Base-by-base conservation (phyloP, 1,140 invertebrate genomes). In the Sarcophaga bullata region DNA sequence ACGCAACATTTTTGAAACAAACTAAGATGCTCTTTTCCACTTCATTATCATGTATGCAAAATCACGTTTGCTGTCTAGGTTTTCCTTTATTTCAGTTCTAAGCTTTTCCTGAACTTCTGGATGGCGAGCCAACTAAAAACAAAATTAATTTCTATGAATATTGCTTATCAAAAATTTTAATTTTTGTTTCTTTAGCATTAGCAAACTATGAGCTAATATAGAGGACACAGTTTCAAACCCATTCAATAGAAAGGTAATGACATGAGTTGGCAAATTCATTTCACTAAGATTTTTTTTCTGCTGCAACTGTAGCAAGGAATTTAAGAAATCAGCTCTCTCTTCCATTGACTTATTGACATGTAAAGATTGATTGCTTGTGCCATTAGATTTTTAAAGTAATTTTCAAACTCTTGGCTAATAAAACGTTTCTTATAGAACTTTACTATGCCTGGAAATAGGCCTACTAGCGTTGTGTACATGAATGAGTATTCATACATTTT, bases 141-240 rank as follows among this genome's bases (percentile, higher is more conserved):
- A 86, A 0, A 91, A 73, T 78, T 88, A 90, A 68, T 91, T 90
- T 49, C 25, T 86, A 84, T 17, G 89, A 85, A 73, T 89, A 86
- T 83, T 37, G 7, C 50, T 80, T 10, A 80, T n/a, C 4, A 54
- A 37, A 37, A 37, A 37, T 37, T 37, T 11, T n/a, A n/a, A n/a
- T 80, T 17, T 54, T n/a, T 15, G 1, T 52, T 52, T n/a, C 54
- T 49, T 68, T 82, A 84, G 81, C 62, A 75, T 19, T 78, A 82
- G 73, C 25, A 84, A 50, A 72, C 46, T 49, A 48, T 82, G 73
- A 3, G 82, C 37, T 46, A 84, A 80, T 17, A 72, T 47, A n/a
- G 73, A 75, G 8, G 84, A 75, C 3, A 84, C 72, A 2, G 84
- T 84, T 17, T 82, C 78, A 58, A 75, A 83, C 0, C 82, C 75